Percentiles rank a stretch among this genome's conserved stretches.
Conservation (phyloP, 2,797 vertebrate genomes). For the Phalloptychus januarius region DNA sequence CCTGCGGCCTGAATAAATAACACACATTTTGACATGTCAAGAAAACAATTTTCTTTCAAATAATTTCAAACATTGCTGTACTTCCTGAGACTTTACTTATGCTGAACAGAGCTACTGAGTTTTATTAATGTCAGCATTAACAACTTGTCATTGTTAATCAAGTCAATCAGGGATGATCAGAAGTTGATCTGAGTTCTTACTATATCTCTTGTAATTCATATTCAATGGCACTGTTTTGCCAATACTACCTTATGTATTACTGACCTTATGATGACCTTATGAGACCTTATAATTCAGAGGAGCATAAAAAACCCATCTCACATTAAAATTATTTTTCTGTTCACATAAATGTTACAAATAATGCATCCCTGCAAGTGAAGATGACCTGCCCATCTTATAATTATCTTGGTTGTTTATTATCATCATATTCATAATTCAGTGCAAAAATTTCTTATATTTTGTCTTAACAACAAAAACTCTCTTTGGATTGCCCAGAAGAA, state of each 20-base stretch:
- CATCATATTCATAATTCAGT: constrained; percentile 69
- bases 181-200: not conserved
- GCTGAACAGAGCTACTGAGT: not conserved
- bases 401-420: constrained; percentile 66
- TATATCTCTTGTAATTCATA: not conserved
- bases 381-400: constrained; percentile 56
- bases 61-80: not conserved
- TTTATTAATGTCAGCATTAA: not conserved
- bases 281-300: constrained; percentile 71
- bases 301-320: constrained; percentile 29
- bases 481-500: constrained; percentile 20
- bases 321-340: constrained; percentile 71
- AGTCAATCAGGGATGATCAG: not conserved
- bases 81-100: not conserved
- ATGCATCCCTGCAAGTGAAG: constrained; percentile 66
- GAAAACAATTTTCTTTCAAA: not conserved
- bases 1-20: not conserved
- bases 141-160: not conserved
- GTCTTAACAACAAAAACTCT: constrained; percentile 31
- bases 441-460: constrained; percentile 45
- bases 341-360: constrained; percentile 60
- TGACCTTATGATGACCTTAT: not conserved
- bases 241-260: not conserved
- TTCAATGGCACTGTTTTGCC: not conserved
- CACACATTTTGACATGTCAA: not conserved